Evolutionary conservation across 2,888 invertebrate genomes (phyloP).

Genomic region (Cephus sareptanus): DNA sequence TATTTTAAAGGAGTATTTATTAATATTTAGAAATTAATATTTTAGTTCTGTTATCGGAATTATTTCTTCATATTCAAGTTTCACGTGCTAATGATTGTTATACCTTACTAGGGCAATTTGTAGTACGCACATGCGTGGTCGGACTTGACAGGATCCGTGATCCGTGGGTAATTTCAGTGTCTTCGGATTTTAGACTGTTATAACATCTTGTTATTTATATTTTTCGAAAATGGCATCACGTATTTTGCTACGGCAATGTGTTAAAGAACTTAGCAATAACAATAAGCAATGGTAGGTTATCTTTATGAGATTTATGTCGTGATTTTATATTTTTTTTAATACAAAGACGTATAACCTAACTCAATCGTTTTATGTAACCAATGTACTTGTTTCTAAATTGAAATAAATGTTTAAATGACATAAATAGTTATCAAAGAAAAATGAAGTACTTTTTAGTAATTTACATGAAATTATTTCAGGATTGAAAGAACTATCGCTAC

Average conservation of each 20-base stretch:
- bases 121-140: neutral
- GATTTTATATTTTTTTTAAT: neutral
- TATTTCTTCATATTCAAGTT: neutral
- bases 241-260: slow-evolving; percentile 30
- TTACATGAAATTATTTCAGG: slow-evolving; percentile 19
- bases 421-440: neutral
- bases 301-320: slow-evolving; percentile 11
- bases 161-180: neutral
- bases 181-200: neutral
- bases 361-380: slow-evolving; percentile 38
- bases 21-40: neutral
- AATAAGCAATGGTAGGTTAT: slow-evolving; percentile 21
- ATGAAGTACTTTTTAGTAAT: neutral
- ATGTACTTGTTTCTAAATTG: neutral
- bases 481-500: slow-evolving; percentile 32
- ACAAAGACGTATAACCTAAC: slow-evolving; percentile 25
- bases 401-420: neutral
- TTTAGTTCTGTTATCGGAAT: neutral
- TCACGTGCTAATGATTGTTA: neutral
- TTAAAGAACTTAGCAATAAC: slow-evolving; percentile 24
- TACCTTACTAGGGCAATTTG: neutral
- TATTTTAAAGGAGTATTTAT: neutral
- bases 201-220: neutral
- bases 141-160: neutral
- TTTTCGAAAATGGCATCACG: slow-evolving; percentile 40